Base-by-base conservation (phyloP, 2,113 vertebrate genomes). In the Gavialis gangeticus region DNA sequence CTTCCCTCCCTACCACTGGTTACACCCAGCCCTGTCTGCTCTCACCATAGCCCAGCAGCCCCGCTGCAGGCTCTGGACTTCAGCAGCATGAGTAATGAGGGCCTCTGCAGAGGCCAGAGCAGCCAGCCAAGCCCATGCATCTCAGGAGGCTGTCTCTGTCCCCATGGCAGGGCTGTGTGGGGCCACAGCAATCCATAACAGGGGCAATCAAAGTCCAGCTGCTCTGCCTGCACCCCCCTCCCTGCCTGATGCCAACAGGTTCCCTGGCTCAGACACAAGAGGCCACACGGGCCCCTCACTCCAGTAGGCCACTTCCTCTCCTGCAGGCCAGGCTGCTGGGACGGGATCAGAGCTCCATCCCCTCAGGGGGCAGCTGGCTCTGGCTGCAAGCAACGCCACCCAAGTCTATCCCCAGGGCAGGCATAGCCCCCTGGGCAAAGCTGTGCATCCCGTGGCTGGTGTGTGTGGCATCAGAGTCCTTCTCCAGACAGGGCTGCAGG, bases 141-240 rank as follows among this genome's bases (percentile, higher is more conserved):
- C 28, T 78, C 59, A 87, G 71, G 7, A 25, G 37, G 46, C 2
- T 8, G 1, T 56, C 28, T 2, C 75, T 10, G 4, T 82, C 93
- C 75, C 73, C 82, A 18, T 1, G 5, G 56, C 87, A 69, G 84
- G 2, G 55, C 88, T 1, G 22, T 2, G 6, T 81, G 1, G 4
- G 78, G 85, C 66, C 56, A 91, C 64, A 83, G 62, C 62, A 84
- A 90, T 92, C 91, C 96, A 97, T 77, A 79, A 88, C 75, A 62
- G 37, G 7, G 56, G 3, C 62, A 56, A 82, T 75, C 67, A 6
- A 60, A 28, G 5, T 10, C 76, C 73, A 9, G 56, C 75, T 69
- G 80, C 94, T 21, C 71, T 30, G 84, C 63, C 11, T 1, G 79
- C 85, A 82, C 80, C 75, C 80, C 82, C 57, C 89, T 94, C 66